Base-by-base conservation (phyloP, 2,888 invertebrate species). In the Chymomyza fuscimana region DNA sequence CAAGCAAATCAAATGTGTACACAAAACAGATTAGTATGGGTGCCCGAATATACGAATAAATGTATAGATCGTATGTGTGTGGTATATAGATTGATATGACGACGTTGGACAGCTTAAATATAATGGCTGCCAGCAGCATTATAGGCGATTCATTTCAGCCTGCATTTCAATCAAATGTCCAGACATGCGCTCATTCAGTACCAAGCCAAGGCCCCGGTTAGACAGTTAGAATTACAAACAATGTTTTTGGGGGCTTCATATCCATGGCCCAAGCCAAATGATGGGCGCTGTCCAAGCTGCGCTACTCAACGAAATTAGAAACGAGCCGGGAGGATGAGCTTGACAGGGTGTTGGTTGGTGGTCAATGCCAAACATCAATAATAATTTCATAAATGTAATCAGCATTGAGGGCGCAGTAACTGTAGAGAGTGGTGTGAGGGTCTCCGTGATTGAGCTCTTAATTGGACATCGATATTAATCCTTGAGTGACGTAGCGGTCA, bases 1-100 rank as follows among this genome's bases (percentile, higher is more conserved):
- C 78, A 80, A 86, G 85, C 78, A 88, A 88, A 89, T 88, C 88
- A 86, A 87, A 81, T 88, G 84, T 84, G 87, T 84, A 88, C 87
- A 89, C 86, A 86, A 81, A 80, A 79, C 72, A 82, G 80, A 86
- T 89, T 87, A 89, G 80, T 79, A 74, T 74, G 74, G 70, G 78
- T 67, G 61, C 32, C 36, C 29, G 51, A 66, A 63, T 32, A 63
- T 50, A 61, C 40, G 40, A 46, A 46, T 46, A 46, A 46, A 46
- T 46, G 40, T 63, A 67, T 29, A 63, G 25, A 52, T 25, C 56
- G 25, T 52, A 52, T 36, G 46, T 36, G 29, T 46, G 62, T 46
- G 62, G 16, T 65, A 65, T 59, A 67, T 36, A 65, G 2, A 51
- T 19, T 32, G 32, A 32, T 32, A 32, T 32, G 32, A 32, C 32